phyloP scores from a whole-genome alignment of 2,888 invertebrate species.

The Andrena marginata region DNA sequence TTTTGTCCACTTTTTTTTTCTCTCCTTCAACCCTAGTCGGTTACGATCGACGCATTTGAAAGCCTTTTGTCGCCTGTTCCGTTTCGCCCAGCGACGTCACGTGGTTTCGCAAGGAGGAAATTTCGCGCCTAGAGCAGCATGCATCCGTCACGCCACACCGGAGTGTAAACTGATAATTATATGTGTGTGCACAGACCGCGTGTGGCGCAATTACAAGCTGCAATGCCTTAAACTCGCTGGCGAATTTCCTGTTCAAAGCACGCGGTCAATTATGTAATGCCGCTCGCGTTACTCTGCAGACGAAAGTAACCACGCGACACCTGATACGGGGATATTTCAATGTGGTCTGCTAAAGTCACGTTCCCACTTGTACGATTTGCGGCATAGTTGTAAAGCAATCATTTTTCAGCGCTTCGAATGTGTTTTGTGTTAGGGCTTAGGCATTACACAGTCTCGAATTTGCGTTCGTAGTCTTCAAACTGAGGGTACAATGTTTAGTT shows the following conservation, averaged over 20 bases:
- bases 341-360: neutral
- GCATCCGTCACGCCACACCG: conserved; percentile 9
- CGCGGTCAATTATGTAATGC: conserved; percentile 22
- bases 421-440: too few species aligned
- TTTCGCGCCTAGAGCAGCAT: neutral
- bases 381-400: neutral
- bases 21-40: neutral
- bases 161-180: conserved; percentile 43
- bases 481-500: too few species aligned
- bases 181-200: neutral
- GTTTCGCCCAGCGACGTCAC: conserved; percentile 32
- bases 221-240: neutral
- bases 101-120: conserved; percentile 11
- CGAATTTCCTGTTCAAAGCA: conserved; percentile 32
- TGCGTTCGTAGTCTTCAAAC: too few species aligned
- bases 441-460: too few species aligned
- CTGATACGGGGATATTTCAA: neutral
- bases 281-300: neutral
- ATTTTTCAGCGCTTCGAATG: neutral
- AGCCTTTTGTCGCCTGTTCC: conserved; percentile 19
- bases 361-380: neutral
- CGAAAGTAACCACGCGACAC: neutral
- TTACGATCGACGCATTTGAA: neutral
- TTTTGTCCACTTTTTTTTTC: conserved; percentile 7
- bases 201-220: conserved; percentile 27